These are phyloP conservation scores for Bombylius discolor DNA, from an alignment of 2,888 invertebrate species.

Conservation along the genomic window DNA sequence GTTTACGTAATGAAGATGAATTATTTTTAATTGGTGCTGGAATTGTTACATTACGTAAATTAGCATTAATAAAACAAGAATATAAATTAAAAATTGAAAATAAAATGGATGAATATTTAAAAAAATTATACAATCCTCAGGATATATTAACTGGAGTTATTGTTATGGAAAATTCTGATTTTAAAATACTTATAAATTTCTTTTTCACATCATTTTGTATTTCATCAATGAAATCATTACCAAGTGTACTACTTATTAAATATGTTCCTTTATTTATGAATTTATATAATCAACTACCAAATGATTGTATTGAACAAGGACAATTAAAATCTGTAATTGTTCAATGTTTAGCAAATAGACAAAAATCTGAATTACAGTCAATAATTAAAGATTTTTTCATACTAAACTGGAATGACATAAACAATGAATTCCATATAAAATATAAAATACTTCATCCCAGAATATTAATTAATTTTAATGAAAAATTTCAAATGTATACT, in stretches of 20 bases:
- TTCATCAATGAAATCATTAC: conserved; percentile 27
- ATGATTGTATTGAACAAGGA: conserved; percentile 11
- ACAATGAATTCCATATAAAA: neutral
- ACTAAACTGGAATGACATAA: neutral
- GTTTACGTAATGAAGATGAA: conserved; percentile 16
- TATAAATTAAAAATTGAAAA: conserved; percentile 3
- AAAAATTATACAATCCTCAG: conserved; percentile 19
- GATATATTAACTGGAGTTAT: conserved; percentile 26
- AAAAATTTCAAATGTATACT: conserved; percentile 8
- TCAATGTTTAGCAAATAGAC: conserved; percentile 28
- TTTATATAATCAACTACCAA: conserved; percentile 21
- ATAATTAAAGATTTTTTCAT: conserved; percentile 16
- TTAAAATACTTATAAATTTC: conserved; percentile 19
- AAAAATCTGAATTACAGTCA: conserved; percentile 19
- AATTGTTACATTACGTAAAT: conserved; percentile 23
- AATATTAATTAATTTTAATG: conserved; percentile 16
- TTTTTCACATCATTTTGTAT: conserved; percentile 27
- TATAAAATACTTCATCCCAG: conserved; percentile 22
- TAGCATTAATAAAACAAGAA: conserved; percentile 20
- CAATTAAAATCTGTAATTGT: conserved; percentile 20
- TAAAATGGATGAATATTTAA: conserved; percentile 16
- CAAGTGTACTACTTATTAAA: conserved; percentile 22
- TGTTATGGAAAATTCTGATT: conserved; percentile 26
- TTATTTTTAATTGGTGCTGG: conserved; percentile 21
- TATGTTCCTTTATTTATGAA: conserved; percentile 27